Base-by-base conservation (phyloP, 53 echinoderm and acorn worm genomes). In the Apostichopus leukothele region DNA sequence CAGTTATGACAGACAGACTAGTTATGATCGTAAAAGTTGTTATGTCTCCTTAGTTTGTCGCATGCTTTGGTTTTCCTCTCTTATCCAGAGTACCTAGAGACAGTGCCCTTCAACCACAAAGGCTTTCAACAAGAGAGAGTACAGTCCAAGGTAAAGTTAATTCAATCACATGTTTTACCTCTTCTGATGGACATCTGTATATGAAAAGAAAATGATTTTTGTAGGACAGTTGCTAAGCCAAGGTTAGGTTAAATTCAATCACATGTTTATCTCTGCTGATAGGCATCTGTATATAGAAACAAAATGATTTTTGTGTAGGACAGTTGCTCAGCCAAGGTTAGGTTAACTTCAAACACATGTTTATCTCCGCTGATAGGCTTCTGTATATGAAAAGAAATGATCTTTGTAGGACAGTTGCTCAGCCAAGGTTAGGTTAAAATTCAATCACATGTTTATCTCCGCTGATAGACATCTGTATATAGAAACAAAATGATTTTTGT, bases 91-190 rank as follows among this genome's bases (percentile, higher is more conserved):
- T 81, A 91, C 26, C 88, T 93, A 60, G 90, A 88, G 63, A 96
- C 96, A 9, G 50, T 83, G 11, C 91, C 91, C 7, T 96, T 93
- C 86, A 92, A 92, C 90, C 92, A 73, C 55, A 94, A 92, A 39
- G 91, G 90, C n/a, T 96, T 96, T 86, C 84, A 88, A 16, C 90
- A 91, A 68, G 94, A 96, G 50, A 95, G 95, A 93, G 89, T 90
- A 75, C 75, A 78, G 52, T 91, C 96, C n/a, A 94, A 94, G 93
- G 96, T 96, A 57, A 86, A 89, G 18, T 1, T 14, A 68, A 68
- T 5, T 18, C 6, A 68, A 68, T 68, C 68, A 68, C 19, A 18
- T 68, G 12, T 16, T 68, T 18, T 6, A 0, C 63, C 11, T 63
- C 16, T 39, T 39, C 39, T 39, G 39, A 7, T 8, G 13, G 63